Conservation (phyloP, 2,888 invertebrate genomes). For the Helleia helle region DNA sequence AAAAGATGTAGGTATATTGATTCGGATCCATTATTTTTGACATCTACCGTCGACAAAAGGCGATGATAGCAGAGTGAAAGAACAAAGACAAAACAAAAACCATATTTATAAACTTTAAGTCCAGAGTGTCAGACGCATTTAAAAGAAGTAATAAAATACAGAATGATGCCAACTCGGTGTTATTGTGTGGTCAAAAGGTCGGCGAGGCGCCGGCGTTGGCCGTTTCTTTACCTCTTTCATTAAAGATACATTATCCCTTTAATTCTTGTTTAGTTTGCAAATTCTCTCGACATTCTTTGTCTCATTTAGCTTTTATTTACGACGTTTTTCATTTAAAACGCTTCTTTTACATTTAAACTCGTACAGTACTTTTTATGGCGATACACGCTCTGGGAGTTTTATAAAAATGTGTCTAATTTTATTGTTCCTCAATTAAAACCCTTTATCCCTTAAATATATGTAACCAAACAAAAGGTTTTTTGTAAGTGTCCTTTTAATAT, state of each 20-base stretch:
- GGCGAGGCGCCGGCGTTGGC: conserved; percentile 25
- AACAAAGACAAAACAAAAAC: too few relatives aligned
- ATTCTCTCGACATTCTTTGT: conserved; percentile 63
- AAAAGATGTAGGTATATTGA: too few relatives aligned
- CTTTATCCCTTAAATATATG: too few relatives aligned
- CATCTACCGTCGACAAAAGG: too few relatives aligned
- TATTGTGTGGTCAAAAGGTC: conserved; percentile 22
- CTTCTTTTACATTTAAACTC: conserved; percentile 61
- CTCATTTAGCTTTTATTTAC: conserved; percentile 69
- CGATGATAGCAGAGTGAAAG: too few relatives aligned
- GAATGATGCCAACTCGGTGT: conserved; percentile 15
- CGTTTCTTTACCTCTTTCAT: conserved; percentile 42
- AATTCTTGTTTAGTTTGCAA: conserved; percentile 61
- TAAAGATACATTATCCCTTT: conserved; percentile 62
- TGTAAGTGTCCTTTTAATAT: too few relatives aligned
- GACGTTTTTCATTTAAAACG: conserved; percentile 66
- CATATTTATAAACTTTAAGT: not conserved
- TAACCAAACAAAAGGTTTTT: too few relatives aligned
- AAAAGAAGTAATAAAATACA: conserved; percentile 8
- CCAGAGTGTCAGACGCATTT: not conserved
- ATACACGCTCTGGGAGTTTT: not conserved
- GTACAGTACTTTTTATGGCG: conserved; percentile 26
- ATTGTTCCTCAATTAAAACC: not conserved
- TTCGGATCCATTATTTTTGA: too few relatives aligned
- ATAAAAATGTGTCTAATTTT: conserved; percentile 2